Conservation (phyloP, 2,888 invertebrate species). For the Oligia fasciuncula region DNA sequence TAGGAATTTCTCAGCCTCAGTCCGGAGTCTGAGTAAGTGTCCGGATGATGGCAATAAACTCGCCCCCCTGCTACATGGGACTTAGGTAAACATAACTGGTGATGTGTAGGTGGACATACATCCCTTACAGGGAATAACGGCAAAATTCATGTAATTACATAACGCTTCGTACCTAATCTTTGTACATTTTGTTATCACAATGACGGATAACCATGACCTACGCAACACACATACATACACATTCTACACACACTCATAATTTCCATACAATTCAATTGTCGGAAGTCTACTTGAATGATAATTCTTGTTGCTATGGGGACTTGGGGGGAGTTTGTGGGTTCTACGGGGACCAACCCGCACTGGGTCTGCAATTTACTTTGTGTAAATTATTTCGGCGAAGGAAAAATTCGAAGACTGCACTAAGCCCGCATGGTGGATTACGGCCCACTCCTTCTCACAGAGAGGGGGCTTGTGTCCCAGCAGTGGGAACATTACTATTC, state of each 20-base stretch:
- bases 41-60: not conserved
- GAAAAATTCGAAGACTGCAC: not conserved
- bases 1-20: too few species aligned
- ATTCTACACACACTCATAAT: not conserved
- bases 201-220: constrained; percentile 40
- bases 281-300: not conserved
- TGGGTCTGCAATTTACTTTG: not conserved
- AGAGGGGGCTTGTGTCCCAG: not conserved
- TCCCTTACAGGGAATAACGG: not conserved
- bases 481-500: not conserved
- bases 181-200: constrained; percentile 18
- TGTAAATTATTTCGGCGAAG: not conserved
- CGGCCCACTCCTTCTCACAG: not conserved
- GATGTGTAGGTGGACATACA: not conserved
- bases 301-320: constrained; percentile 1
- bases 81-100: not conserved
- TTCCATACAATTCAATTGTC: not conserved
- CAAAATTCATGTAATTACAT: constrained; percentile 15
- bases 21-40: not conserved
- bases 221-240: constrained; percentile 8
- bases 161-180: constrained; percentile 12
- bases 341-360: not conserved
- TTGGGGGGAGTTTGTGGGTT: not conserved
- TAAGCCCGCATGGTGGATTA: not conserved
- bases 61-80: too few species aligned